A percentile compares a stretch with the other conserved stretches of the same genome.
These are phyloP conservation scores for Hylaeus volcanicus DNA, from an alignment of 1,140 invertebrate species.

Conservation along the genomic window DNA sequence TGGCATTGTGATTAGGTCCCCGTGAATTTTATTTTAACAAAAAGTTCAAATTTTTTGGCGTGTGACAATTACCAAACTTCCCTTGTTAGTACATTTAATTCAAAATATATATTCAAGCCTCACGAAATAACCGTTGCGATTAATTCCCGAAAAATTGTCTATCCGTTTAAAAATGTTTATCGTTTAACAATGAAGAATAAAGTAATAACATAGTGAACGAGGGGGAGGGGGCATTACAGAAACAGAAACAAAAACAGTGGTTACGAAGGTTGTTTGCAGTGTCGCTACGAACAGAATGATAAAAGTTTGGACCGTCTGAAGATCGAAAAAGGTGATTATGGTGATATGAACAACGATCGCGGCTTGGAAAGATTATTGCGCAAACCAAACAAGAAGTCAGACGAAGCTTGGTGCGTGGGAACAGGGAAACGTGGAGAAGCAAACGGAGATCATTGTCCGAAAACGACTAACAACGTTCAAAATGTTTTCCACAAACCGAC, in stretches of 20 bases:
- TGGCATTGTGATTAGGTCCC: too few species aligned
- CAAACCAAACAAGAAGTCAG: neutral
- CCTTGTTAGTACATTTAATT: too few species aligned
- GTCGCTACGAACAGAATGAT: neutral
- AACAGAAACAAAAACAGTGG: neutral
- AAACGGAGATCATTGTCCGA: slow-evolving; percentile 8
- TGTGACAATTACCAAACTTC: too few species aligned
- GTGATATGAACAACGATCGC: slow-evolving; percentile 38
- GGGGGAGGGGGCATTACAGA: too few species aligned
- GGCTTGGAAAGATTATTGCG: neutral
- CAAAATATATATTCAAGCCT: too few species aligned
- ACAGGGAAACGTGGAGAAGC: neutral
- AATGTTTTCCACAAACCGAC: neutral
- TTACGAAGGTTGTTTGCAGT: too few species aligned
- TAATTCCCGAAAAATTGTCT: neutral
- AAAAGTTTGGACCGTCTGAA: neutral
- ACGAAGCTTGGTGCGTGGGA: neutral
- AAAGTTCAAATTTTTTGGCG: too few species aligned
- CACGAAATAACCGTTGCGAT: neutral
- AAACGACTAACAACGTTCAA: neutral
- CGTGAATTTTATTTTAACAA: too few species aligned
- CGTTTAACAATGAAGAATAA: neutral
- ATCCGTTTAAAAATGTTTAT: neutral
- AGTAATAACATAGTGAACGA: neutral
- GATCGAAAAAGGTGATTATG: slow-evolving; percentile 20